phyloP scores from a whole-genome alignment of 2,888 invertebrate species.

The Pammene fasciana region DNA sequence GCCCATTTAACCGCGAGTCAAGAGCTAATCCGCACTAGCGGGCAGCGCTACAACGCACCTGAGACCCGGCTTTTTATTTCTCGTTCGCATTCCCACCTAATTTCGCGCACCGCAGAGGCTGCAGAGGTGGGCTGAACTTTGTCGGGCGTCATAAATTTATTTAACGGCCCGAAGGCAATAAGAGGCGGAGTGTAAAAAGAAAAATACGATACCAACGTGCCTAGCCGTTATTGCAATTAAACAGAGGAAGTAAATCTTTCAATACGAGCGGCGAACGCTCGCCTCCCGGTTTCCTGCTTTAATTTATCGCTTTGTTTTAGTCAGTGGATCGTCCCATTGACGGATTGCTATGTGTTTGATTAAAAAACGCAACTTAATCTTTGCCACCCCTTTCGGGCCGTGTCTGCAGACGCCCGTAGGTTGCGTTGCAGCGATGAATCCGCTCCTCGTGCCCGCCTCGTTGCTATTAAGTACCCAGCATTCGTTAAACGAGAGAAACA shows the following conservation, averaged over 20 bases:
- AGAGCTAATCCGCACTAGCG: slow-evolving; percentile 74
- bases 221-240: slow-evolving; percentile 84
- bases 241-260: slow-evolving; percentile 84
- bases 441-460: slow-evolving; percentile 21
- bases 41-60: slow-evolving; percentile 70
- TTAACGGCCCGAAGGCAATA: slow-evolving; percentile 83
- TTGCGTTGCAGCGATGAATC: slow-evolving; percentile 34
- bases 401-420: slow-evolving; percentile 44
- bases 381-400: slow-evolving; percentile 64
- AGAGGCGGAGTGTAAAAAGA: slow-evolving; percentile 83
- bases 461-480: slow-evolving; percentile 27
- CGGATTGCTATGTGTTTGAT: slow-evolving; percentile 81
- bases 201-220: slow-evolving; percentile 84
- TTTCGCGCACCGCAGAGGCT: slow-evolving; percentile 70
- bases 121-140: slow-evolving; percentile 81
- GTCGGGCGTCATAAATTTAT: slow-evolving; percentile 83
- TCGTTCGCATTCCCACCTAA: slow-evolving; percentile 80
- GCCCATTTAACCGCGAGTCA: slow-evolving; percentile 77
- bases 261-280: slow-evolving; percentile 79
- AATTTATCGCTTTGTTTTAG: slow-evolving; percentile 83
- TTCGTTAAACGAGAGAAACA: slow-evolving; percentile 35
- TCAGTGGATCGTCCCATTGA: slow-evolving; percentile 79
- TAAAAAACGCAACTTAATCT: slow-evolving; percentile 76
- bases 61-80: slow-evolving; percentile 79
- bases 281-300: slow-evolving; percentile 78